phyloP scores from a whole-genome alignment of 1,140 invertebrate species.

The Euura saliciscinereae region DNA sequence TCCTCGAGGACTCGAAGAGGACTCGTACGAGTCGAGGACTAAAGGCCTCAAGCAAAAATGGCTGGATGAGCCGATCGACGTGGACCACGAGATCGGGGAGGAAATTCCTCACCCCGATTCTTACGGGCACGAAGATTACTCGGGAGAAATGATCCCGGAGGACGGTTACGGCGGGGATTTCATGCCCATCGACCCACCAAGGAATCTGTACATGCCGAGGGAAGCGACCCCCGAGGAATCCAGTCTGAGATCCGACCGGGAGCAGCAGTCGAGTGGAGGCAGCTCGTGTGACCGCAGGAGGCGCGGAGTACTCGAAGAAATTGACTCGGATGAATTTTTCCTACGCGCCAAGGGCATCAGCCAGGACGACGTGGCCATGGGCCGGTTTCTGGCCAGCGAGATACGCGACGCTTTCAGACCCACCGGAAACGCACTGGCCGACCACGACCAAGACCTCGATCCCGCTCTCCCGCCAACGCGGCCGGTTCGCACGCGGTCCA shows the following conservation, averaged over 20 bases:
- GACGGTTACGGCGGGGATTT: background rate
- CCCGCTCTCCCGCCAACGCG: slow-evolving; percentile 39
- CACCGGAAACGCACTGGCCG: slow-evolving; percentile 66
- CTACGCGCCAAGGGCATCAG: slow-evolving; percentile 79
- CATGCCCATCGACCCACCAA: background rate
- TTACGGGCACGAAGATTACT: slow-evolving; percentile 32
- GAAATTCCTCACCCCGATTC: slow-evolving; percentile 34
- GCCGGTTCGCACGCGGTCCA: slow-evolving; percentile 43
- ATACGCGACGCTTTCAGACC: slow-evolving; percentile 78
- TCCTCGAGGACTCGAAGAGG: slow-evolving; percentile 23
- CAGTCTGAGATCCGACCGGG: slow-evolving; percentile 50
- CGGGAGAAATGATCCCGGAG: background rate
- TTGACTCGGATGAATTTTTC: slow-evolving; percentile 87
- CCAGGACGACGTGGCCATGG: slow-evolving; percentile 79
- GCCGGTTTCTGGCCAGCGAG: slow-evolving; percentile 76
- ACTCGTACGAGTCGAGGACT: slow-evolving; percentile 25
- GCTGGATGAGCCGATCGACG: slow-evolving; percentile 24
- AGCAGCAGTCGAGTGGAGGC: slow-evolving; percentile 57
- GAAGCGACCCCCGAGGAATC: slow-evolving; percentile 26
- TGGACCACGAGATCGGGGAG: slow-evolving; percentile 18
- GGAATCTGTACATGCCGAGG: background rate
- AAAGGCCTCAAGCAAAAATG: slow-evolving; percentile 18
- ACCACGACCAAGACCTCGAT: slow-evolving; percentile 33
- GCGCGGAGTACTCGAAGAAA: slow-evolving; percentile 77
- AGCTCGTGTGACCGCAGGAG: slow-evolving; percentile 59